A percentile compares a stretch with the other conserved stretches of the same genome.
Conservation (phyloP, 2,888 invertebrate genomes). For the Drosophila phalerata region DNA sequence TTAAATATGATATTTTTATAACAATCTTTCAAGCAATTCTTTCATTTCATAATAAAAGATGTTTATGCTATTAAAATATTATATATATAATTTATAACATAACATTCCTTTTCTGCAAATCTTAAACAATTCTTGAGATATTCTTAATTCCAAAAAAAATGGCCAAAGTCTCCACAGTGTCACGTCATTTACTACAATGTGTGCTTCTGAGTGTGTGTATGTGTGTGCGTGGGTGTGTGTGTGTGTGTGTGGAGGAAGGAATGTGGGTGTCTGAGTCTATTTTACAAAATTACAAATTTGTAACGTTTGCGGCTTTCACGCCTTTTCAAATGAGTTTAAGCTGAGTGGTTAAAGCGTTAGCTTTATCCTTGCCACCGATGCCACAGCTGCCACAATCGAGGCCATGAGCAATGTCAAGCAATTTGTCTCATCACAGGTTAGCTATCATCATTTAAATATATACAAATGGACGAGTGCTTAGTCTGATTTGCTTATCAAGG, state of each 20-base stretch:
- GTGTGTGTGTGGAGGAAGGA: background rate
- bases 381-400: conserved; percentile 14
- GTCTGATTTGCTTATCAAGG: conserved; percentile 55
- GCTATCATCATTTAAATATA: conserved; percentile 24
- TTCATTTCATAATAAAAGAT: too few relatives aligned
- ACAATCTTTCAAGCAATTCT: too few relatives aligned
- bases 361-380: conserved; percentile 8
- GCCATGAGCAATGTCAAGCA: conserved; percentile 39
- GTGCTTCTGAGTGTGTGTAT: background rate
- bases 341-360: conserved; percentile 18
- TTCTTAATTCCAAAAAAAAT: background rate
- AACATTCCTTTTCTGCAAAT: too few relatives aligned
- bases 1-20: too few relatives aligned
- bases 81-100: too few relatives aligned
- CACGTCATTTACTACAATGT: conserved; percentile 1
- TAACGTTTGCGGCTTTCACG: conserved; percentile 79
- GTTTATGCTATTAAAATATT: too few relatives aligned
- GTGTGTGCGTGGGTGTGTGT: background rate
- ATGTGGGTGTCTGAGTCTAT: conserved; percentile 61
- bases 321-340: conserved; percentile 59
- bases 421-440: conserved; percentile 59
- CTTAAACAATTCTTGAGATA: background rate
- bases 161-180: background rate
- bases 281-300: conserved; percentile 76
- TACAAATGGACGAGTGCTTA: conserved; percentile 8